Percentiles rank a stretch among this genome's conserved stretches.
These are phyloP conservation scores for Cephus pygmeus DNA, from an alignment of 2,888 invertebrate genomes.

Conservation along the genomic window DNA sequence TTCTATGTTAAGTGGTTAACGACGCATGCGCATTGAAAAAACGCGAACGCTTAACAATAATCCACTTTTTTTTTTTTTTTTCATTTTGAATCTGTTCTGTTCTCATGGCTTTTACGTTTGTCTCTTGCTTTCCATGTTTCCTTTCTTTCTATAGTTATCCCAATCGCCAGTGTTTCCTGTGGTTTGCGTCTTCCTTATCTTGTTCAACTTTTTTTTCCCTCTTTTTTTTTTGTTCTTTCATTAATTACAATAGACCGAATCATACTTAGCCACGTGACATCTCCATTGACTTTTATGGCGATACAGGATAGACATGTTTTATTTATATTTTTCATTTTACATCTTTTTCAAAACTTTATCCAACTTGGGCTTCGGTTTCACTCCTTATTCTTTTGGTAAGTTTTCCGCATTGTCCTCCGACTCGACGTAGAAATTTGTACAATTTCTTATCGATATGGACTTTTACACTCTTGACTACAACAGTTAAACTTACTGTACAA, in stretches of 20 bases:
- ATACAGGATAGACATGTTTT: slow-evolving; percentile 19
- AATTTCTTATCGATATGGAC: background rate
- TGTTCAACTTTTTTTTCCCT: background rate
- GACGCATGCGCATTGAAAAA: slow-evolving; percentile 21
- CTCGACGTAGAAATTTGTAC: background rate
- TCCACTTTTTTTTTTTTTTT: slow-evolving; percentile 22
- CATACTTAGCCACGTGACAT: slow-evolving; percentile 9
- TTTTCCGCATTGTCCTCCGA: background rate
- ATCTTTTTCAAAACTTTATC: background rate
- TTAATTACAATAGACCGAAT: slow-evolving; percentile 27
- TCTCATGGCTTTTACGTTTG: background rate
- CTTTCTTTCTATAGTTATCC: background rate
- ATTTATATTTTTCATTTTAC: background rate
- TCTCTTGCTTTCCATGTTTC: slow-evolving; percentile 7
- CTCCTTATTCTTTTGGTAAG: background rate
- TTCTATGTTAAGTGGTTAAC: slow-evolving; percentile 33
- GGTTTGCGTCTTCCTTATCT: background rate
- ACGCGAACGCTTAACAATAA: slow-evolving; percentile 31
- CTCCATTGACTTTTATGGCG: slow-evolving; percentile 10
- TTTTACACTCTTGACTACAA: background rate
- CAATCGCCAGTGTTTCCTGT: background rate
- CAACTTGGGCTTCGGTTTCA: background rate
- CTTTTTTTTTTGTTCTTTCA: slow-evolving; percentile 24
- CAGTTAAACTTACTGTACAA: background rate
- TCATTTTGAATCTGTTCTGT: background rate